phyloP scores from a whole-genome alignment of 2,113 vertebrate species.

The Rhinopomastus cyanomelas region DNA sequence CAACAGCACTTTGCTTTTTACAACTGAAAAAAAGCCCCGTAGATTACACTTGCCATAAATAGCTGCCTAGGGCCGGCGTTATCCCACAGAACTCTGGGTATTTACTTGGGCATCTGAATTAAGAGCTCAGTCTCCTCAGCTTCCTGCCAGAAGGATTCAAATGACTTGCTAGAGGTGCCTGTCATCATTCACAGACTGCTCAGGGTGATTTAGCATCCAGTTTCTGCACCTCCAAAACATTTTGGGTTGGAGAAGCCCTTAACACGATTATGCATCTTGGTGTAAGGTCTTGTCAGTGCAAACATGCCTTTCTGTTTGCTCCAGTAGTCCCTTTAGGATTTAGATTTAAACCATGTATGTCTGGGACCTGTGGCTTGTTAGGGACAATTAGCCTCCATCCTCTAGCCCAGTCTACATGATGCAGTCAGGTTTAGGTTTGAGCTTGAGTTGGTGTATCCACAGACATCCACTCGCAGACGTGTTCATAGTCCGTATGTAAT shows the following conservation, averaged over 20 bases:
- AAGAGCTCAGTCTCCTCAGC: background rate
- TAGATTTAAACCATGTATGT: background rate
- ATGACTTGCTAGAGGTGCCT: background rate
- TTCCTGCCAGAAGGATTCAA: background rate
- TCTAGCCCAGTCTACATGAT: background rate
- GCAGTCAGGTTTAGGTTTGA: background rate
- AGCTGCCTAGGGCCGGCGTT: background rate
- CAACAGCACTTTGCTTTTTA: background rate
- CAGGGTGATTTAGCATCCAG: accelerated
- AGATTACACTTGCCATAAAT: background rate
- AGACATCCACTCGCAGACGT: background rate
- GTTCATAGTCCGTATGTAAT: background rate
- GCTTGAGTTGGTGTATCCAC: background rate
- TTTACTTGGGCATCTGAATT: background rate
- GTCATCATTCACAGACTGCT: background rate
- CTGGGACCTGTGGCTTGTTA: accelerated
- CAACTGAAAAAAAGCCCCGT: accelerated
- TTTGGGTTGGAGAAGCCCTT: background rate
- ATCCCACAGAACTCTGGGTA: background rate
- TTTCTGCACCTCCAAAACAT: background rate
- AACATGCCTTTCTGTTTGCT: background rate
- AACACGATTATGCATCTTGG: background rate
- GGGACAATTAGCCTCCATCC: background rate
- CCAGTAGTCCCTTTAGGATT: background rate
- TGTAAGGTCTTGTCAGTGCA: background rate